Evolutionary conservation across 2,797 vertebrate genomes (phyloP), one percentile per base, ranked within the genome.

Genomic region (Tenualosa ilisha): DNA sequence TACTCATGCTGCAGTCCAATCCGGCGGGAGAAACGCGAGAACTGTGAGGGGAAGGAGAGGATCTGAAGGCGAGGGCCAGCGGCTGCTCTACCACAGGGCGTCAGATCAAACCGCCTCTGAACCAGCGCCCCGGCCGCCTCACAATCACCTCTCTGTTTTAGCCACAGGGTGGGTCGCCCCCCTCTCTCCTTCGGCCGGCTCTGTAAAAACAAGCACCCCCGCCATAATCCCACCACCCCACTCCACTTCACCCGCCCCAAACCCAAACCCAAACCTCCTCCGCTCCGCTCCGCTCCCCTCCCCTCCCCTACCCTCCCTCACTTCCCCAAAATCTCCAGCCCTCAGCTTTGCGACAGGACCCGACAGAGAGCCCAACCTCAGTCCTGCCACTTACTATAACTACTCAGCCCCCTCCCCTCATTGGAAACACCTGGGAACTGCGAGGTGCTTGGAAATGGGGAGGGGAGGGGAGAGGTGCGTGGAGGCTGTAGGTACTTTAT

Each of bases 141-240:
- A 96, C 95, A 95, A 95, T 94, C 92, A 89, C 54, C 85, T 88
- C 93, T 94, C 94, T 96, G 94, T 95, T 94, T 91, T 0, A 86
- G 91, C 88, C 89, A 91, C 87, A 87, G 93, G 92, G 93, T 92
- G 93, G 92, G 93, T 93, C 50, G 1, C 50, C 50, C 50, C 50
- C 50, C 11, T 6, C 81, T 59, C 82, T 53, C 63, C n/a, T n/a
- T 82, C 82, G 40, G 12, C 40, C 12, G 59, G 85, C 63, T 83
- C 84, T 83, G 84, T 89, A 89, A 79, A 79, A 79, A 79, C 72
- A 79, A 79, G 72, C 72, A 79, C 72, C 72, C 72, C 31, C 72
- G 40, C 72, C 72, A 79, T 79, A 43, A 79, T 46, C 37, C 68
- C 40, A 12, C 50, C 46, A 12, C 85, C 85, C 1, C 9, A 91